phyloP scores from a whole-genome alignment of 92 coral and sea anemone species.

The Palythoa heliodiscus region DNA sequence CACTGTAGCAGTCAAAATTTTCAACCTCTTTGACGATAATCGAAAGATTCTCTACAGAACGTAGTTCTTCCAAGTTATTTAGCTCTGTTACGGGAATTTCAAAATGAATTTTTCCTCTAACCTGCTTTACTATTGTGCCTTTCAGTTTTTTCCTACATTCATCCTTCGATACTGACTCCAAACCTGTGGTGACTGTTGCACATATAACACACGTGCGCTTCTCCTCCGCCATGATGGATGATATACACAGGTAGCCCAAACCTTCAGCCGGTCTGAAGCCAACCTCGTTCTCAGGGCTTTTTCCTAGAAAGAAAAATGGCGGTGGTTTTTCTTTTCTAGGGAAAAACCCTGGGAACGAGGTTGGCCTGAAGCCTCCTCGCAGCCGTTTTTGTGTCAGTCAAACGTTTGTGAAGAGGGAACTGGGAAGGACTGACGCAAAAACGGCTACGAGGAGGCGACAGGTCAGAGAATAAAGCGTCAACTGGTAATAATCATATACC shows the following conservation, averaged over 20 bases:
- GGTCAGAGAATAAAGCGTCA: no score
- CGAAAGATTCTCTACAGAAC: slow-evolving; percentile 88
- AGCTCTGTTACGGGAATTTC: slow-evolving; percentile 65
- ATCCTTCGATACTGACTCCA: slow-evolving; percentile 74
- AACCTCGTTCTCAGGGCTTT: no score
- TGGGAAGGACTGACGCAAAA: no score
- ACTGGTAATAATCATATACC: no score
- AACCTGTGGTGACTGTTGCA: slow-evolving; percentile 92
- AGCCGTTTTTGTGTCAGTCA: no score
- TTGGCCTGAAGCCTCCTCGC: no score
- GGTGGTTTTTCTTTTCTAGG: no score
- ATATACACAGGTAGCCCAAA: background rate
- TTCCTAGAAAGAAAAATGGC: no score
- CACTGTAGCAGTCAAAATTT: slow-evolving; percentile 56
- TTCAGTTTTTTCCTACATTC: slow-evolving; percentile 87
- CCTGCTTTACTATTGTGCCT: slow-evolving; percentile 65
- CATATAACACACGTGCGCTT: slow-evolving; percentile 48
- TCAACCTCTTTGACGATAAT: slow-evolving; percentile 79
- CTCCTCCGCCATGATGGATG: slow-evolving; percentile 28
- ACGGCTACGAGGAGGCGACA: no score
- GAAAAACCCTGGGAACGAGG: no score
- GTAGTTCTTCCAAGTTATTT: slow-evolving; percentile 59
- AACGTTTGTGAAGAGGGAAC: no score
- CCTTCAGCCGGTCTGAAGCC: background rate
- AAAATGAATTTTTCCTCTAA: slow-evolving; percentile 85